A percentile compares a stretch with the other conserved stretches of the same genome.
phyloP scores from a whole-genome alignment of 1,140 invertebrate genomes.

The Vollenhovia emeryi region DNA sequence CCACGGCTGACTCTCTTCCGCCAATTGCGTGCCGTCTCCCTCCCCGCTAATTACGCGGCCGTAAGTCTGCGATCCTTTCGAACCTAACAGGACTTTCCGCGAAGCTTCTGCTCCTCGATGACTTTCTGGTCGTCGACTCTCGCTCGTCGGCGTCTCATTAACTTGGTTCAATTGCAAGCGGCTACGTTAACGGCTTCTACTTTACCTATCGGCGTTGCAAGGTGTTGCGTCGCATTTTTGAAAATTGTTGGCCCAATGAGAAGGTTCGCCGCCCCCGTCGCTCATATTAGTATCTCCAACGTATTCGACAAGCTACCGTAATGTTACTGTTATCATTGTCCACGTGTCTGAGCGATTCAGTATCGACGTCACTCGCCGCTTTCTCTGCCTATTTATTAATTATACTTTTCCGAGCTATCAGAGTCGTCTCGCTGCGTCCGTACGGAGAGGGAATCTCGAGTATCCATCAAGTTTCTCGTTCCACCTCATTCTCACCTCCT shows the following conservation, averaged over 20 bases:
- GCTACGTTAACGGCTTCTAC: neutral
- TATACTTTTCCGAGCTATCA: neutral
- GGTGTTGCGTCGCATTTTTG: neutral
- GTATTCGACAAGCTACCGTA: neutral
- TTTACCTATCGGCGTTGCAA: neutral
- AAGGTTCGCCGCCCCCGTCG: neutral
- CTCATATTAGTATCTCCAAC: neutral
- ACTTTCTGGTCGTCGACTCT: neutral
- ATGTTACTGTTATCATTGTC: neutral
- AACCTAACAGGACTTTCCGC: slow-evolving; percentile 17
- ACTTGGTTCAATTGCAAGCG: neutral
- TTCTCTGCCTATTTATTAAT: neutral
- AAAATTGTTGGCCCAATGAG: neutral
- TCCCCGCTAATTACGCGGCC: neutral
- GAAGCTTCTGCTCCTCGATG: neutral
- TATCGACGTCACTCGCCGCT: neutral
- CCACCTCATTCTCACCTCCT: neutral
- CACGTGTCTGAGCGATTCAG: neutral
- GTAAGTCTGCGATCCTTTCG: neutral
- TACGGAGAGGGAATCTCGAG: neutral
- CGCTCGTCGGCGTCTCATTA: neutral
- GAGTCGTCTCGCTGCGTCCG: neutral
- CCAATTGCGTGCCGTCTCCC: neutral
- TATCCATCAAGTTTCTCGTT: slow-evolving; percentile 8
- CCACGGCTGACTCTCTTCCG: neutral